These are phyloP conservation scores for Lasioglossum malachurum DNA, from an alignment of 2,888 invertebrate genomes.

Conservation along the genomic window DNA sequence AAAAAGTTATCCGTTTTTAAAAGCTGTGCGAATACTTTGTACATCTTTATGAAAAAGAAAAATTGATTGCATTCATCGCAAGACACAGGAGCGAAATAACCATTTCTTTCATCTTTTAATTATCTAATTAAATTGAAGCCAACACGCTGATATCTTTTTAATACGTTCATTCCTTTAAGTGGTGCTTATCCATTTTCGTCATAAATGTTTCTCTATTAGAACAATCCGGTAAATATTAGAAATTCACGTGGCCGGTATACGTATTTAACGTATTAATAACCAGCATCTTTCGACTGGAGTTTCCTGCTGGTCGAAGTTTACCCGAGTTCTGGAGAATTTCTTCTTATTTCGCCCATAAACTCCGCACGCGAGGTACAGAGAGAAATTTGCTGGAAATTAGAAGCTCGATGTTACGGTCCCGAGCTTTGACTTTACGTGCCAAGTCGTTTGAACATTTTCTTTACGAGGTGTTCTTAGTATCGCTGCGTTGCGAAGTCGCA, in stretches of 20 bases:
- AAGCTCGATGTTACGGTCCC: not conserved
- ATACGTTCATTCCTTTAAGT: too few species aligned
- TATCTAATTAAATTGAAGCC: too few species aligned
- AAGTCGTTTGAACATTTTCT: constrained; percentile 15
- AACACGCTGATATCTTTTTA: too few species aligned
- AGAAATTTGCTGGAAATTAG: not conserved
- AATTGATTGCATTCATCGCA: too few species aligned
- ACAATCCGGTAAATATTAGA: not conserved
- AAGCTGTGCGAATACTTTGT: too few species aligned
- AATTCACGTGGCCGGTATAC: not conserved
- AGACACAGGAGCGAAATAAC: too few species aligned
- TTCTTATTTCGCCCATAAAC: not conserved
- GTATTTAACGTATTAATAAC: not conserved
- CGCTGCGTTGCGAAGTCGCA: not conserved
- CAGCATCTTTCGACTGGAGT: not conserved
- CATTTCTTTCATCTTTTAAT: too few species aligned
- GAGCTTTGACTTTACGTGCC: not conserved
- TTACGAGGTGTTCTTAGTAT: not conserved
- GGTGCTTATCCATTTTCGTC: too few species aligned
- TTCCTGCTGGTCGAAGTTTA: not conserved
- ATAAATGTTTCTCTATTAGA: not conserved
- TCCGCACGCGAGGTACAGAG: not conserved
- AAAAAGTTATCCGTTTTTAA: too few species aligned
- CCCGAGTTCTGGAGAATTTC: not conserved
- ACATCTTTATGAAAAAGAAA: not conserved